Evolutionary conservation across 1,140 invertebrate genomes (phyloP).

Genomic region (Atopsyche davidsoni): DNA sequence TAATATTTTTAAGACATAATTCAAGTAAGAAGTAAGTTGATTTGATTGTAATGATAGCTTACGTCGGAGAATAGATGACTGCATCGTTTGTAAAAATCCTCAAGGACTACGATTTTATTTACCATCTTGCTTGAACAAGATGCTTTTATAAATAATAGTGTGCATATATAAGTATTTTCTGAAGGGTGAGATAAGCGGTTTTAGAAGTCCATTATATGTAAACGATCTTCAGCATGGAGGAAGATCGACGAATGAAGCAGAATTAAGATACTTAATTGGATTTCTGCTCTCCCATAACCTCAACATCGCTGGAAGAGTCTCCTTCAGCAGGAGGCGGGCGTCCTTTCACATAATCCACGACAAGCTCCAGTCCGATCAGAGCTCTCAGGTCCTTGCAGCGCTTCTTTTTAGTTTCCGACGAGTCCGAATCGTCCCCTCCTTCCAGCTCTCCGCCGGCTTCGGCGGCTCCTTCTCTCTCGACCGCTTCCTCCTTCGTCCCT

Average conservation of each 20-base stretch:
- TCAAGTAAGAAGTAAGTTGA: too few species aligned
- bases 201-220: too few species aligned
- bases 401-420: conserved; percentile 26
- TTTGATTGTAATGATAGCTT: too few species aligned
- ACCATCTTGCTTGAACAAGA: too few species aligned
- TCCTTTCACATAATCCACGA: conserved; percentile 28
- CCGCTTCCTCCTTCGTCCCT: conserved; percentile 27
- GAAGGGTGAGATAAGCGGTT: too few species aligned
- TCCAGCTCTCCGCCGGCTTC: conserved; percentile 32
- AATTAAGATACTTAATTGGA: conserved; percentile 7
- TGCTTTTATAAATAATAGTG: too few species aligned
- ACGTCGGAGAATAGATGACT: too few species aligned
- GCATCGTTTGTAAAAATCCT: too few species aligned
- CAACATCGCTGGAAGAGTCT: conserved; percentile 20
- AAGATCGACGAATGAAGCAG: background rate
- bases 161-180: too few species aligned
- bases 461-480: conserved; percentile 33
- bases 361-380: conserved; percentile 25
- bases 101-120: too few species aligned
- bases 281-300: conserved; percentile 22
- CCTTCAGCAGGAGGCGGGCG: conserved; percentile 2
- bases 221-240: too few species aligned
- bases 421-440: conserved; percentile 28
- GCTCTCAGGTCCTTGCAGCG: conserved; percentile 26
- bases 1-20: too few species aligned